phyloP scores from a whole-genome alignment of 2,113 vertebrate species.

The Ifrita kowaldi region DNA sequence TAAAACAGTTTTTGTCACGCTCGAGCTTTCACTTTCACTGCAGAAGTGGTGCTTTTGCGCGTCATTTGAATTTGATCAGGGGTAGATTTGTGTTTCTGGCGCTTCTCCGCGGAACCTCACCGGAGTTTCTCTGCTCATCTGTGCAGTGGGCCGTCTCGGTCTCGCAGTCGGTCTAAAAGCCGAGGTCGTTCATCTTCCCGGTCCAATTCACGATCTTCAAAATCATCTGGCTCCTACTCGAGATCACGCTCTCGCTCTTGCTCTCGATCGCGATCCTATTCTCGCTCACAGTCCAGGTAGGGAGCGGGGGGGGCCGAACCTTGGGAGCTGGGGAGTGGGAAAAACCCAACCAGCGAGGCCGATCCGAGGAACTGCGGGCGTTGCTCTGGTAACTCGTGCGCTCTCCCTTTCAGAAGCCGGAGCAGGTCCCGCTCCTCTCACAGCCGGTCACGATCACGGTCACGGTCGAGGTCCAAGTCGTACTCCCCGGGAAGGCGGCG shows the following conservation, averaged over 20 bases:
- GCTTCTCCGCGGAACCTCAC: background rate
- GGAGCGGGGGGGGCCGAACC: rapidly evolving
- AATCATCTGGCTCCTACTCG: slow-evolving; percentile 87
- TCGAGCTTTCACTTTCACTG: background rate
- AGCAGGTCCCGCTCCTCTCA: slow-evolving; percentile 87
- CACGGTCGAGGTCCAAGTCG: slow-evolving; percentile 81
- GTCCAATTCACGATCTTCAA: slow-evolving; percentile 91
- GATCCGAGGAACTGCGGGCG: rapidly evolving
- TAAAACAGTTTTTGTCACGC: background rate
- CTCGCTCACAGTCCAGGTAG: slow-evolving; percentile 90
- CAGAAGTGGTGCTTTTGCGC: background rate
- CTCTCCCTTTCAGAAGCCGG: slow-evolving; percentile 74
- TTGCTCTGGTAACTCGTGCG: rapidly evolving
- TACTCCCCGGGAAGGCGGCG: slow-evolving; percentile 83
- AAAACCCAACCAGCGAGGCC: rapidly evolving
- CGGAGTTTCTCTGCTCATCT: background rate
- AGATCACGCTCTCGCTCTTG: slow-evolving; percentile 84
- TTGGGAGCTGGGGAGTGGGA: rapidly evolving
- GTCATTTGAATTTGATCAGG: background rate
- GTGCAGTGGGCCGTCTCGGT: slow-evolving; percentile 78
- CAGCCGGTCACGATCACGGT: slow-evolving; percentile 84
- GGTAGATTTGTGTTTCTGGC: rapidly evolving
- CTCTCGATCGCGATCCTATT: slow-evolving; percentile 84
- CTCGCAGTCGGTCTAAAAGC: slow-evolving; percentile 89
- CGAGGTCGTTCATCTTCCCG: slow-evolving; percentile 89